Evolutionary conservation across 2,797 vertebrate genomes (phyloP), one percentile per base, ranked within the genome.

Genomic region (Myiothlypis coronata): DNA sequence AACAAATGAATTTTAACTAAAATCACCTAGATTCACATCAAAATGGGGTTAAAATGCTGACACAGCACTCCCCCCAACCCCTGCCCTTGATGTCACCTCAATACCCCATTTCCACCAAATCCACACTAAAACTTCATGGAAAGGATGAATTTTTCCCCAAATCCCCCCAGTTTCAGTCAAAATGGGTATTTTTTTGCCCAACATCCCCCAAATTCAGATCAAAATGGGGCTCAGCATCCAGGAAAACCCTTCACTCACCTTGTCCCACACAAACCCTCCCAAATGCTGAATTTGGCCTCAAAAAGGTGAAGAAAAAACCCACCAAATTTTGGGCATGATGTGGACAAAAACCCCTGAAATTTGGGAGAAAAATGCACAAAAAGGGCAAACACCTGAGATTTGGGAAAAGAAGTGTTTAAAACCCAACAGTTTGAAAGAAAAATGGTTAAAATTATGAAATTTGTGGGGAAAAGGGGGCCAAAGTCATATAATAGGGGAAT

Each of bases 241-340:
- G 44, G 10, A 68, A 19, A 68, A 52, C 15, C 23, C 18, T 43
- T 27, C n/a, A 14, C 13, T 32, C 37, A 76, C 27, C 15, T 37
- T 23, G 26, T 27, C n/a, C 19, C 19, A 28, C 23, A 27, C 32
- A 44, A 44, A 7, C 3, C 6, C 22, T 22, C 27, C 8, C 19
- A 37, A 57, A 67, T 50, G 8, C 6, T 44, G 18, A 32, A n/a
- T 52, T 43, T 27, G 8, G 9, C 14, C 8, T 16, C 53, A 59
- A 59, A 75, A 53, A 16, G 14, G 4, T 8, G 6, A 2, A 9
- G 15, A 19, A 28, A 47, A 20, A 14, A 18, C 0, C 2, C 19
- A n/a, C 3, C 30, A 44, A 52, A 44, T 27, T 37, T 27, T 32
- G 39, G 14, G 11, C 39, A 32, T 21, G 27, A 67, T 17, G n/a